Evolutionary conservation across 2,888 invertebrate species (phyloP).

Genomic region (Ametastegia equiseti): DNA sequence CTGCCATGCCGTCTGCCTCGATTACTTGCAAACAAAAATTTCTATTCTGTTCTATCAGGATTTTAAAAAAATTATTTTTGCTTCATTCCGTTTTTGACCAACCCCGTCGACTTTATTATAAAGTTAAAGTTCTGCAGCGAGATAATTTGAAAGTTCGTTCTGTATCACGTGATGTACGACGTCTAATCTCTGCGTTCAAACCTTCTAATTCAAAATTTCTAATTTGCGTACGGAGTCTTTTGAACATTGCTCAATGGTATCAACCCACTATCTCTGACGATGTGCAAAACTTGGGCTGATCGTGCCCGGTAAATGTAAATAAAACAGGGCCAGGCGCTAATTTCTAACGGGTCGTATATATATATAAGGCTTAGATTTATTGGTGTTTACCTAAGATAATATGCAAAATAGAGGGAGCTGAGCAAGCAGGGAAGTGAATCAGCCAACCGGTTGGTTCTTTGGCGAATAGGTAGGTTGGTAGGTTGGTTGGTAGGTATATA

Average conservation of each 20-base stretch:
- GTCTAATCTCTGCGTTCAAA: background rate
- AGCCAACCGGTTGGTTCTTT: constrained; percentile 37
- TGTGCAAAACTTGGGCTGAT: background rate
- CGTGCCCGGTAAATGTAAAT: constrained; percentile 46
- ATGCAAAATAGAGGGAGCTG: constrained; percentile 65
- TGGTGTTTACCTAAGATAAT: constrained; percentile 68
- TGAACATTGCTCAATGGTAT: no score
- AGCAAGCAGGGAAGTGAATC: constrained; percentile 40
- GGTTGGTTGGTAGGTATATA: no score
- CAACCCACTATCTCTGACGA: background rate
- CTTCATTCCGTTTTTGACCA: background rate
- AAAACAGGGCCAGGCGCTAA: constrained; percentile 51
- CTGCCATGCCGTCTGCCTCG: constrained; percentile 14
- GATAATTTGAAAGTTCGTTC: background rate
- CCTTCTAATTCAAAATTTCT: background rate
- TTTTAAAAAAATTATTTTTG: background rate
- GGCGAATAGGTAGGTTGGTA: constrained; percentile 32
- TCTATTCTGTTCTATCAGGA: background rate
- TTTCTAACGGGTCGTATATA: constrained; percentile 32
- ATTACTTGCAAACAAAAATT: constrained; percentile 2
- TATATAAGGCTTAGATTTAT: constrained; percentile 62
- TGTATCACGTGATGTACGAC: background rate
- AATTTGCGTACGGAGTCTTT: background rate
- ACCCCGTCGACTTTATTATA: background rate
- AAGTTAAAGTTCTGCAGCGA: background rate